A percentile compares a stretch with the other conserved stretches of the same genome.
Evolutionary conservation across 2,888 invertebrate species (phyloP).

Genomic region (Apeira syringaria): DNA sequence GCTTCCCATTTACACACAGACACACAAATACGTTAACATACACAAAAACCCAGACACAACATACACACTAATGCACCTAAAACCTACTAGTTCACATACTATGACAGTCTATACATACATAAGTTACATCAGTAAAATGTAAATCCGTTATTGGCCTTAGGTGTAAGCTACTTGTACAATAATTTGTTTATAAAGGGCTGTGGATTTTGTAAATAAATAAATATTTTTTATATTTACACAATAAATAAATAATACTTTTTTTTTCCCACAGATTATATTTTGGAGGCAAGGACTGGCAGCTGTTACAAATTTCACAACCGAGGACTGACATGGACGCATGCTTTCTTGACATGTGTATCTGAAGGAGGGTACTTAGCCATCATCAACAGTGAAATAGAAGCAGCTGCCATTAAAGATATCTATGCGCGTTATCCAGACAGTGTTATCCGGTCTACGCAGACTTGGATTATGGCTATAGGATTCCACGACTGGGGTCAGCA

Average conservation of each 20-base stretch:
- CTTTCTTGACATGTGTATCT: constrained; percentile 49
- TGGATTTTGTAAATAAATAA: no score
- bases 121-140: no score
- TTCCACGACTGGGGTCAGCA: constrained; percentile 3
- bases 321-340: constrained; percentile 46
- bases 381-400: constrained; percentile 43
- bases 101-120: no score
- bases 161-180: no score
- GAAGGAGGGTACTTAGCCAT: constrained; percentile 53
- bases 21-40: no score
- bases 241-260: background rate
- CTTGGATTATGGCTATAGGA: background rate
- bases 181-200: no score
- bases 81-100: no score
- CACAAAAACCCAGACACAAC: no score
- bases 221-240: no score
- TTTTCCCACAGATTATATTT: constrained; percentile 41
- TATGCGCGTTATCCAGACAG: background rate
- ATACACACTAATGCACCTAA: no score
- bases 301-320: constrained; percentile 57
- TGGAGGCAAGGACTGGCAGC: constrained; percentile 40
- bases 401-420: background rate
- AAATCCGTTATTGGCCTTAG: no score
- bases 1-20: no score
- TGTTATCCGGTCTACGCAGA: background rate